phyloP scores from a whole-genome alignment of 1,140 invertebrate genomes.

The Condylostylus longicornis region DNA sequence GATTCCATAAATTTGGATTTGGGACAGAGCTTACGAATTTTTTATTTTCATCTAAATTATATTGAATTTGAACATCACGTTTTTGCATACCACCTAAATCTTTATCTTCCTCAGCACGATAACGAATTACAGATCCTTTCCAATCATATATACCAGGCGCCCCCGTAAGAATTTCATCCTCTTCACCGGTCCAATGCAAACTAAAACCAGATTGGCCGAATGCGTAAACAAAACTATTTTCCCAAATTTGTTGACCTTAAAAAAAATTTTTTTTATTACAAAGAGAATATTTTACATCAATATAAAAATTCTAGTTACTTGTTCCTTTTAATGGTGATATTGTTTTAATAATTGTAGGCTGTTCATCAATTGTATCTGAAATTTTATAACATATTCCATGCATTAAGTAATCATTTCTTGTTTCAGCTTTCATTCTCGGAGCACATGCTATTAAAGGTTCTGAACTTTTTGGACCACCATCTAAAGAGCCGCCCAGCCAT shows the following conservation, averaged over 20 bases:
- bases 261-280: too few species aligned
- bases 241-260: constrained; percentile 13
- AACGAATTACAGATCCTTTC: constrained; percentile 31
- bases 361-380: constrained; percentile 16
- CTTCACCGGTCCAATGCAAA: constrained; percentile 33
- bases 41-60: not conserved
- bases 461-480: constrained; percentile 19
- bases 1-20: constrained; percentile 13
- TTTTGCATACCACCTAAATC: constrained; percentile 20
- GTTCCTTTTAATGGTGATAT: constrained; percentile 23
- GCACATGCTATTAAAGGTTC: constrained; percentile 28
- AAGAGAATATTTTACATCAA: not conserved
- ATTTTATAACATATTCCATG: constrained; percentile 35
- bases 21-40: constrained; percentile 17
- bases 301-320: not conserved
- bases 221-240: constrained; percentile 33
- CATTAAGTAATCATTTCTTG: constrained; percentile 22
- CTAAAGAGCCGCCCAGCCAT: constrained; percentile 29
- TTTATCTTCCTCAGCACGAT: constrained; percentile 10
- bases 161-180: constrained; percentile 38
- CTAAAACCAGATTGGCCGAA: constrained; percentile 38
- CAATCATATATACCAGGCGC: constrained; percentile 41
- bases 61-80: too few species aligned
- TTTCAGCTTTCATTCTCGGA: constrained; percentile 17
- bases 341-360: constrained; percentile 14